These are phyloP conservation scores for Trypoxylon attenuatum DNA, from an alignment of 2,888 invertebrate genomes.

Conservation along the genomic window DNA sequence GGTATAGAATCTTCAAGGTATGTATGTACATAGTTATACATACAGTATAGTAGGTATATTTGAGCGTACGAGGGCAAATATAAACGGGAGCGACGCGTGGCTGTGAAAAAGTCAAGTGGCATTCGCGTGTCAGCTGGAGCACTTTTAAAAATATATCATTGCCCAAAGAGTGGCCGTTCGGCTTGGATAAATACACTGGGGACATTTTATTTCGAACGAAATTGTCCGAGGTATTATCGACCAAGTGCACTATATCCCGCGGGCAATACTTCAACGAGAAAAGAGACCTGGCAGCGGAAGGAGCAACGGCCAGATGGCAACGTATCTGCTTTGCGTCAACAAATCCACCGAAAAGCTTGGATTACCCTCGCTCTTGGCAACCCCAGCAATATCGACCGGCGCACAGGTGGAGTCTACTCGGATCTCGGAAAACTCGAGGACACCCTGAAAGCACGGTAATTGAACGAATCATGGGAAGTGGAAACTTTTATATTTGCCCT, in stretches of 20 bases:
- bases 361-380: background rate
- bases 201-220: conserved; percentile 10
- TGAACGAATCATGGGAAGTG: conserved; percentile 16
- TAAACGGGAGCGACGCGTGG: conserved; percentile 18
- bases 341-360: conserved; percentile 23
- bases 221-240: conserved; percentile 7
- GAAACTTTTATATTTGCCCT: conserved; percentile 22
- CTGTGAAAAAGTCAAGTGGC: conserved; percentile 15
- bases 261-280: background rate
- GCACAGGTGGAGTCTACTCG: conserved; percentile 19
- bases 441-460: conserved; percentile 16
- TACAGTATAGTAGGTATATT: background rate
- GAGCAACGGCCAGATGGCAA: background rate
- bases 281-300: background rate
- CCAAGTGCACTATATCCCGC: background rate
- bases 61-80: conserved; percentile 1
- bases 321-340: conserved; percentile 35
- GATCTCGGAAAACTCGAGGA: background rate
- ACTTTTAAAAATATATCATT: conserved; percentile 28
- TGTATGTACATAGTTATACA: too few species aligned
- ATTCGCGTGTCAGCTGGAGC: background rate
- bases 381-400: conserved; percentile 11
- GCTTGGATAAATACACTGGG: conserved; percentile 20
- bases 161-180: background rate
- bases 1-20: too few species aligned